Conservation (phyloP, 1,140 invertebrate species). For the Diachasmimorpha longicaudata region DNA sequence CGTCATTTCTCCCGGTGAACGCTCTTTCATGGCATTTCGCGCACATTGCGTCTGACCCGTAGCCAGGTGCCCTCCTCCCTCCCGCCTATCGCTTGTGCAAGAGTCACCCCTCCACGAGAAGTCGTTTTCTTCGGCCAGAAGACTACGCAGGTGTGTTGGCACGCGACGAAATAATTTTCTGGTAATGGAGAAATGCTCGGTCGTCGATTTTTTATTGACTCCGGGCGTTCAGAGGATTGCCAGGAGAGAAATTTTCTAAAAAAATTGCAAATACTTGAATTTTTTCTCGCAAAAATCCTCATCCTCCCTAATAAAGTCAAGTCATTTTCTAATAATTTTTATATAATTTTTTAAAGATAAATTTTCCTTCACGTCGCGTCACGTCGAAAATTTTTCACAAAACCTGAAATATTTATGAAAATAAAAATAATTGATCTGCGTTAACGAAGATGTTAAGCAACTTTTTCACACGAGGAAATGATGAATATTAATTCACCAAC, state of each 20-base stretch:
- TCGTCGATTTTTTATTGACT: neutral
- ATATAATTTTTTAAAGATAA: too few relatives aligned
- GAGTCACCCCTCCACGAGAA: neutral
- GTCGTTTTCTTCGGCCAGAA: neutral
- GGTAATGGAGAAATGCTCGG: neutral
- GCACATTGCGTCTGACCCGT: conserved; percentile 1
- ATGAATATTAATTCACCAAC: neutral
- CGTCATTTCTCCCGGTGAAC: neutral
- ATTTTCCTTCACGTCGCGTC: too few relatives aligned
- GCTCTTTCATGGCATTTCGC: neutral
- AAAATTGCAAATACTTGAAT: too few relatives aligned
- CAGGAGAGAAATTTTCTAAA: too few relatives aligned
- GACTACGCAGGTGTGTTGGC: neutral
- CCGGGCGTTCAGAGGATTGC: too few relatives aligned
- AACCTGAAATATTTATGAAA: too few relatives aligned
- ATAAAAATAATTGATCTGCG: too few relatives aligned
- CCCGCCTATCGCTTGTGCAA: neutral
- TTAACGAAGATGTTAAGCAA: neutral
- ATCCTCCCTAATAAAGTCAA: too few relatives aligned
- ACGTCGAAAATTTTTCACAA: too few relatives aligned
- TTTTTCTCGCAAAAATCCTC: too few relatives aligned
- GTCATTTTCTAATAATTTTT: too few relatives aligned
- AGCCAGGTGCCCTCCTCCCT: conserved; percentile 4
- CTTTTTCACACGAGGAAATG: neutral
- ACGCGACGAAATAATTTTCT: conserved; percentile 3